A percentile compares a stretch with the other conserved stretches of the same genome.
phyloP scores from a whole-genome alignment of 2,113 vertebrate genomes.

The Oreochromis spilurus region DNA sequence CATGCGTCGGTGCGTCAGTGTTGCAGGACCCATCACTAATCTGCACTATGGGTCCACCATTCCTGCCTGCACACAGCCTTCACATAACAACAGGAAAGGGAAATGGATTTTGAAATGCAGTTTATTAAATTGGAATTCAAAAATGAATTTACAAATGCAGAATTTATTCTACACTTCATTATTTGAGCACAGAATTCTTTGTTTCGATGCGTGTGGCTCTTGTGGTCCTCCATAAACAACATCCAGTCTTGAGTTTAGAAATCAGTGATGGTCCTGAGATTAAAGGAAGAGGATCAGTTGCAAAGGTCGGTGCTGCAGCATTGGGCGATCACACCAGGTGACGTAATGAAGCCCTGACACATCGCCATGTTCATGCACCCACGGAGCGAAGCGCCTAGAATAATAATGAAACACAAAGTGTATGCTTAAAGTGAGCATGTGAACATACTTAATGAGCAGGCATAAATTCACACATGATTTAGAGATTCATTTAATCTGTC shows the following conservation, averaged over 20 bases:
- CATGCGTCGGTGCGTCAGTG: too few relatives aligned
- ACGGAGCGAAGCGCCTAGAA: neutral
- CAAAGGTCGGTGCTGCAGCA: constrained; percentile 55
- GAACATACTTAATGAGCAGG: fast-evolving
- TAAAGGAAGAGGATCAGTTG: constrained; percentile 23
- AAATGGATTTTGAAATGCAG: too few relatives aligned
- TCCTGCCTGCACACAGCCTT: too few relatives aligned
- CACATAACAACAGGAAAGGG: too few relatives aligned
- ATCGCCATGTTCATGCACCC: constrained; percentile 40
- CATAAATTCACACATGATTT: neutral
- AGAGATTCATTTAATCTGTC: neutral
- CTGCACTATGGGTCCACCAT: too few relatives aligned
- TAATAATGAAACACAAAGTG: neutral
- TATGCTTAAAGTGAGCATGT: neutral
- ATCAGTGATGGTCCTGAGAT: neutral
- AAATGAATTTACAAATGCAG: too few relatives aligned
- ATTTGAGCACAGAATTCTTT: too few relatives aligned
- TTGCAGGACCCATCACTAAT: too few relatives aligned
- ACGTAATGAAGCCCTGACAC: neutral
- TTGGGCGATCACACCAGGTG: neutral
- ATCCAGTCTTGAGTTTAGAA: neutral
- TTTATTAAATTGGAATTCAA: too few relatives aligned
- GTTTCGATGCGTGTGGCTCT: too few relatives aligned
- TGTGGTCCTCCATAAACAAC: neutral
- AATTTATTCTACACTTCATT: too few relatives aligned